Percentiles rank a stretch among this genome's conserved stretches.
These are phyloP conservation scores for Saccopteryx bilineata DNA, from an alignment of 2,113 vertebrate genomes.

Conservation along the genomic window DNA sequence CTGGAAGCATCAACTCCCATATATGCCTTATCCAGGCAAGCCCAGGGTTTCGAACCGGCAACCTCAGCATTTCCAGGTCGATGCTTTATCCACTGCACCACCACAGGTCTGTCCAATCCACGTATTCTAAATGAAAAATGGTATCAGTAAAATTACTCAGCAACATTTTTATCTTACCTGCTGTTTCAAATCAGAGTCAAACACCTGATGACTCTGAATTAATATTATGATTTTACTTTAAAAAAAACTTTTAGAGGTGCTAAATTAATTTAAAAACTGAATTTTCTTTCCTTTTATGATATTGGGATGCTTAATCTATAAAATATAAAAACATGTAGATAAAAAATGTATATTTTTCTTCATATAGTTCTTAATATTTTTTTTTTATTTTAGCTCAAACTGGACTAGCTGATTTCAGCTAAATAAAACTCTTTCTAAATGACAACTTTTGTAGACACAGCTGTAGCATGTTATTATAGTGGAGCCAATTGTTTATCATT, in stretches of 20 bases:
- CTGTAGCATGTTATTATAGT: not conserved
- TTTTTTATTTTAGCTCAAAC: not conserved
- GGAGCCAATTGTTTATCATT: constrained; percentile 26
- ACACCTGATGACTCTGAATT: not conserved
- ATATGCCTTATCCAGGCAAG: no score
- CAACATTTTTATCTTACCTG: not conserved
- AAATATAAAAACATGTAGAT: not conserved
- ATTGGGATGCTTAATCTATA: not conserved
- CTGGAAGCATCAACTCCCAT: no score
- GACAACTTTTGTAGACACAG: constrained; percentile 33
- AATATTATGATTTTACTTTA: not conserved
- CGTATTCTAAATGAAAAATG: not conserved
- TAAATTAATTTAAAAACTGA: not conserved
- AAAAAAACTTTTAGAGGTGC: not conserved
- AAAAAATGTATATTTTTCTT: not conserved
- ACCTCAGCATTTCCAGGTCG: no score
- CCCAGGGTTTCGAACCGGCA: no score
- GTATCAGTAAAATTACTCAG: not conserved
- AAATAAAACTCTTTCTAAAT: constrained; percentile 38
- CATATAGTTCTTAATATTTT: not conserved
- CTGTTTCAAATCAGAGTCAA: not conserved
- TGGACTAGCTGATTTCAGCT: not conserved
- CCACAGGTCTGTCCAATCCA: not conserved
- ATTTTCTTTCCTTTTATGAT: not conserved
- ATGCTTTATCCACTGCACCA: no score